Evolutionary conservation across 2,888 invertebrate genomes (phyloP), one percentile per base, ranked within the genome.

Genomic region (Amiota minor): DNA sequence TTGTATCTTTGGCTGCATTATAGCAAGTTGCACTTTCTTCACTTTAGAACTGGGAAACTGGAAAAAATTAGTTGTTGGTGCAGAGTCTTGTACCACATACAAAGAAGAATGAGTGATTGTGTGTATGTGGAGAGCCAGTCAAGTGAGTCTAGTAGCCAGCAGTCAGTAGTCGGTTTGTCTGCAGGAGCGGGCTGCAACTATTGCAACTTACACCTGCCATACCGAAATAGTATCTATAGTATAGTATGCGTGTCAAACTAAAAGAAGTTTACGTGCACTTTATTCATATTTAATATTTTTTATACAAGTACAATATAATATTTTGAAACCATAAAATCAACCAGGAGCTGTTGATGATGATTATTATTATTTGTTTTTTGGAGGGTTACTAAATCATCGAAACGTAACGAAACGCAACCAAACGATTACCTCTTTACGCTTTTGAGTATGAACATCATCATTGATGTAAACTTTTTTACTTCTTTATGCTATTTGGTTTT

Each of bases 401-500:
- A 85, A 82, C 86, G 83, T 84, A 84, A 83, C 83, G 81, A 83
- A 83, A 83, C 83, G 83, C 83, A 85, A 85, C 85, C 82, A 77
- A 82, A 79, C n/a, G 53, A 35, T 35, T 35, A 35, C 85, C 14
- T 53, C 53, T 85, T 82, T 85, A 82, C 82, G 82, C 85, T 83
- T 56, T 56, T 56, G 70, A 23, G 56, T 56, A 59, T 45, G 64
- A 46, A 64, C 67, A 49, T 47, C 67, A 20, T 9, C 35, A 35
- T 4, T 35, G 35, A 35, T 35, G 35, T 35, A 35, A 35, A 35
- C 35, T 35, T 35, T 35, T 3, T 35, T 35, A 35, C 35, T 35
- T 35, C 35, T 35, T 6, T 35, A 35, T 35, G 35, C 6, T 8
- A 35, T 35, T 35, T 35, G 35, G 35, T 50, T n/a, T 50, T 50